Conservation (phyloP, 2,888 invertebrate genomes). For the Dione juno region DNA sequence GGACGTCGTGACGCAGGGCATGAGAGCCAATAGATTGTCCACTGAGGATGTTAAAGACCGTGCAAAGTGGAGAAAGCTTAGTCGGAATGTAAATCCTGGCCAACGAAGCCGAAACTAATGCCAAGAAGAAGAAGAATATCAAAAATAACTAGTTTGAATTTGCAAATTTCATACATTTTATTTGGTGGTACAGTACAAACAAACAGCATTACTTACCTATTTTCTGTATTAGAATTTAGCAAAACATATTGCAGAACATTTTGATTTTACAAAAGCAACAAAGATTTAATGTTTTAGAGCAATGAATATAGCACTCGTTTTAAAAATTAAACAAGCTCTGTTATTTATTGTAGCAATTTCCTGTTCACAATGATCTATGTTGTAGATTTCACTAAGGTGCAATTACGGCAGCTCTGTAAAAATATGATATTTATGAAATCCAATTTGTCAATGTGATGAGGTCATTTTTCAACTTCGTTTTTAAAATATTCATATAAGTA, state of each 20-base stretch:
- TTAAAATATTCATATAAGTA: not conserved
- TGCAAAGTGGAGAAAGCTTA: too few relatives aligned
- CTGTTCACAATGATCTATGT: constrained; percentile 25
- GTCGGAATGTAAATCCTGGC: too few relatives aligned
- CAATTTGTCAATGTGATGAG: constrained; percentile 14
- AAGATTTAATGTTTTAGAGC: constrained; percentile 24
- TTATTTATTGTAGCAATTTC: constrained; percentile 33
- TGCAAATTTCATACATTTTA: not conserved
- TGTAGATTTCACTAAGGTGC: constrained; percentile 4
- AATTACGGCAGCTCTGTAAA: constrained; percentile 8
- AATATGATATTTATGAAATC: not conserved
- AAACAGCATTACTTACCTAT: not conserved
- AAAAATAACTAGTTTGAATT: too few relatives aligned
- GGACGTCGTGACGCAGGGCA: too few relatives aligned
- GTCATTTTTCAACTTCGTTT: not conserved
- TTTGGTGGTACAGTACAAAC: not conserved
- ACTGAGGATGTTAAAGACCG: too few relatives aligned
- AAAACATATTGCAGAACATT: not conserved
- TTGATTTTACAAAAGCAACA: not conserved
- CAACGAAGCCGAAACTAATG: too few relatives aligned
- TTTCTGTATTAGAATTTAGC: not conserved
- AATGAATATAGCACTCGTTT: not conserved
- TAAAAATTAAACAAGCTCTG: constrained; percentile 23
- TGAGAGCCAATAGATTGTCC: too few relatives aligned
- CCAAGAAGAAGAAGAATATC: too few relatives aligned